Evolutionary conservation across 2,888 invertebrate genomes (phyloP).

Genomic region (Apotomis capreana): DNA sequence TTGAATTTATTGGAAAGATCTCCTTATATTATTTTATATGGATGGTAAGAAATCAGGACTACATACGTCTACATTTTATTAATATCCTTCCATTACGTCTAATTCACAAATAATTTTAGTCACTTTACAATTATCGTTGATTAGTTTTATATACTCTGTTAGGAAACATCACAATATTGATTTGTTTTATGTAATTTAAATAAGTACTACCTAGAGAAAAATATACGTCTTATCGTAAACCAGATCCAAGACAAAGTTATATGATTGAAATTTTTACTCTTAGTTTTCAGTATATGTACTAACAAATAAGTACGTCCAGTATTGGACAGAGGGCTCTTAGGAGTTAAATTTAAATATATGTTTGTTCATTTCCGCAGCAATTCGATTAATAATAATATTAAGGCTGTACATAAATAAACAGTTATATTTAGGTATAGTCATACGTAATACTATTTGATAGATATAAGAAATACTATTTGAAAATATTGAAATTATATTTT

Average conservation of each 20-base stretch:
- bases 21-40: not conserved
- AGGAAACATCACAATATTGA: not conserved
- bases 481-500: constrained; percentile 25
- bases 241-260: not conserved
- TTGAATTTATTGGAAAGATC: not conserved
- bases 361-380: not conserved
- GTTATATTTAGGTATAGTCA: not conserved
- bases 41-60: not conserved
- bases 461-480: constrained; percentile 3
- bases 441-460: not conserved
- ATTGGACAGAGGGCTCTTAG: not conserved
- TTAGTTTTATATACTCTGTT: constrained; percentile 22
- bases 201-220: not conserved
- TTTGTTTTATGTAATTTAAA: no score
- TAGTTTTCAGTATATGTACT: no score
- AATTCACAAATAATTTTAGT: constrained; percentile 22
- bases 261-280: no score
- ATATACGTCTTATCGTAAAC: not conserved
- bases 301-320: no score
- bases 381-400: not conserved
- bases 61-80: constrained; percentile 12
- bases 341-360: not conserved
- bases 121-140: constrained; percentile 16
- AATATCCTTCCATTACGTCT: constrained; percentile 9
- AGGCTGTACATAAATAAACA: not conserved